Percentiles rank a stretch among this genome's conserved stretches.
These are phyloP conservation scores for Philereme vetulata DNA, from an alignment of 2,888 invertebrate species.

Conservation along the genomic window DNA sequence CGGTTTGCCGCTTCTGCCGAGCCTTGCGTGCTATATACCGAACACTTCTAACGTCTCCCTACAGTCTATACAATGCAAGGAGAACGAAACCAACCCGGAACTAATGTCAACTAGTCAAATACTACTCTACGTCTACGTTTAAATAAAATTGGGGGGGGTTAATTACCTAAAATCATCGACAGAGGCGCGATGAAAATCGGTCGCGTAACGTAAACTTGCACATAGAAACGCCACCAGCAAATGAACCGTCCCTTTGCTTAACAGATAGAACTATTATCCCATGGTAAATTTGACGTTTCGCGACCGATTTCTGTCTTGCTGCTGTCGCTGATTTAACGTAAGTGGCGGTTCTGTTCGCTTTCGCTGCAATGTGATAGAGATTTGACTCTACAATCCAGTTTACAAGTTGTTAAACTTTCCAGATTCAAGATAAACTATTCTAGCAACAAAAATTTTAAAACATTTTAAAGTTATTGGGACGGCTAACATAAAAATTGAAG, in stretches of 20 bases:
- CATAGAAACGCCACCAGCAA: too few relatives aligned
- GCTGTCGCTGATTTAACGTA: too few relatives aligned
- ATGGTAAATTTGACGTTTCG: too few relatives aligned
- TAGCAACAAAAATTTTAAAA: not conserved
- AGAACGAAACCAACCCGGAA: constrained; percentile 9
- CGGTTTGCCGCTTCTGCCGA: constrained; percentile 63
- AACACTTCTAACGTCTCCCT: not conserved
- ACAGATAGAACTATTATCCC: too few relatives aligned
- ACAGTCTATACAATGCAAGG: constrained; percentile 4
- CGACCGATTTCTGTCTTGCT: too few relatives aligned
- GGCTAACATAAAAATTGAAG: not conserved
- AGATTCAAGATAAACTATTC: constrained; percentile 1
- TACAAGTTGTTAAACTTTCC: constrained; percentile 1
- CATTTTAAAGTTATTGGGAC: not conserved
- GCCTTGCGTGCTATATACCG: constrained; percentile 41
- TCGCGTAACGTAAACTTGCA: too few relatives aligned
- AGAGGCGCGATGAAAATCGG: too few relatives aligned
- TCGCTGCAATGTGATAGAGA: constrained; percentile 14
- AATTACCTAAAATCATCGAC: too few relatives aligned
- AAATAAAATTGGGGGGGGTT: too few relatives aligned
- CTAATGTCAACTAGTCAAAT: not conserved
- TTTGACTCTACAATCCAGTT: constrained; percentile 10
- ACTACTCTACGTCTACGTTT: too few relatives aligned
- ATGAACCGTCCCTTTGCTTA: too few relatives aligned
- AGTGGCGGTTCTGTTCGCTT: constrained; percentile 8